A percentile compares a stretch with the other conserved stretches of the same genome.
phyloP scores from a whole-genome alignment of 2,888 invertebrate species.

The Sesamia inferens region DNA sequence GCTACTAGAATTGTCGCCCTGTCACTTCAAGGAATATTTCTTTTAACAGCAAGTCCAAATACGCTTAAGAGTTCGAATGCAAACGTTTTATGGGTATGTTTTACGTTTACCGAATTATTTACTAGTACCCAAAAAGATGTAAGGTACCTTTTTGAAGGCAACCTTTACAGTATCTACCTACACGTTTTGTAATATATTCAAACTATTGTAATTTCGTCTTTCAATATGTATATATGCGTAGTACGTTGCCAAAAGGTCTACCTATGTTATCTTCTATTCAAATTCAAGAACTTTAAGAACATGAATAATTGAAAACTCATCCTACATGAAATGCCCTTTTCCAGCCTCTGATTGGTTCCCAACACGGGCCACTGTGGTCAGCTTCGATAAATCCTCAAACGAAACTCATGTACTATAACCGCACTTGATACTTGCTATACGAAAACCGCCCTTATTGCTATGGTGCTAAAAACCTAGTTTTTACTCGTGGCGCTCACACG shows the following conservation, averaged over 20 bases:
- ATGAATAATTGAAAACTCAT: constrained; percentile 50
- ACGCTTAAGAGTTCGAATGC: too few species aligned
- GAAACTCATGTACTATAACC: constrained; percentile 6
- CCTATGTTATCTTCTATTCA: constrained; percentile 3
- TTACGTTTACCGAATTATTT: neutral
- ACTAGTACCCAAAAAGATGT: neutral
- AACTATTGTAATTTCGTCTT: neutral
- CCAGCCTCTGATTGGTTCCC: constrained; percentile 21
- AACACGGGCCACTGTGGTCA: constrained; percentile 22
- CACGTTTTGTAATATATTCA: constrained; percentile 8
- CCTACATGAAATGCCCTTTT: constrained; percentile 24
- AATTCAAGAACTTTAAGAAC: constrained; percentile 28
- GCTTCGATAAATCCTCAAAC: constrained; percentile 39
- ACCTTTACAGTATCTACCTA: neutral
- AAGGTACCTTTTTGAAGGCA: neutral
- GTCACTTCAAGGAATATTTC: too few species aligned
- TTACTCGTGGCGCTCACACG: too few species aligned
- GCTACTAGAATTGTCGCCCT: too few species aligned
- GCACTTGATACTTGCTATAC: neutral
- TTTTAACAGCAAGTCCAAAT: too few species aligned
- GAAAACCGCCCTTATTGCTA: neutral
- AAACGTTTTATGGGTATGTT: too few species aligned
- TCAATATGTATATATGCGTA: neutral
- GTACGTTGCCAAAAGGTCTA: constrained; percentile 6
- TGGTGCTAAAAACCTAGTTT: neutral